A percentile compares a stretch with the other conserved stretches of the same genome.
Conservation (phyloP, 2,888 invertebrate genomes). For the Hirtodrosophila confusa region DNA sequence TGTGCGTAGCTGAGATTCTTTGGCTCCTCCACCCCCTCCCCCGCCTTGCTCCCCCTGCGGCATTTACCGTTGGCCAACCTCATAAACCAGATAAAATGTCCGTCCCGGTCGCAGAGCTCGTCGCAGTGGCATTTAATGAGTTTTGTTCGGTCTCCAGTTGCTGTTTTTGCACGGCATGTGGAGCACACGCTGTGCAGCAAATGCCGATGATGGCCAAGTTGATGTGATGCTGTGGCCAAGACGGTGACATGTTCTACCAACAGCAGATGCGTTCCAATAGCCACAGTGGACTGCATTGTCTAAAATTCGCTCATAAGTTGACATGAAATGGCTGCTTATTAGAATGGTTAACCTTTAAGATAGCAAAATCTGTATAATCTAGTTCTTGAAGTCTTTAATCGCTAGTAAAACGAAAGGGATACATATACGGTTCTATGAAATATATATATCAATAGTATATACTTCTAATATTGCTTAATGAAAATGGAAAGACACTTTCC, state of each 20-base stretch:
- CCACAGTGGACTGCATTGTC: constrained; percentile 17
- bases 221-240: constrained; percentile 20
- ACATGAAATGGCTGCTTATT: too few species aligned
- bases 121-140: constrained; percentile 41
- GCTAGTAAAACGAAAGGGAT: too few species aligned
- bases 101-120: neutral
- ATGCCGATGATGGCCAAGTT: constrained; percentile 33
- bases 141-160: constrained; percentile 30
- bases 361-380: too few species aligned
- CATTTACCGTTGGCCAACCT: constrained; percentile 69
- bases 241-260: constrained; percentile 28
- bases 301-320: too few species aligned
- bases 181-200: constrained; percentile 29
- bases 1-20: constrained; percentile 26
- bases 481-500: too few species aligned
- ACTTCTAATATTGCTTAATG: too few species aligned
- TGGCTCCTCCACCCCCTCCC: neutral
- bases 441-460: too few species aligned
- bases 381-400: too few species aligned
- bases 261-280: constrained; percentile 10
- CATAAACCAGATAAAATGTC: constrained; percentile 59
- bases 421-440: too few species aligned
- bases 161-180: constrained; percentile 29
- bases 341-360: too few species aligned
- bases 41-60: constrained; percentile 6